A percentile compares a stretch with the other conserved stretches of the same genome.
Evolutionary conservation across 2,113 vertebrate species (phyloP).

Genomic region (Bos javanicus): DNA sequence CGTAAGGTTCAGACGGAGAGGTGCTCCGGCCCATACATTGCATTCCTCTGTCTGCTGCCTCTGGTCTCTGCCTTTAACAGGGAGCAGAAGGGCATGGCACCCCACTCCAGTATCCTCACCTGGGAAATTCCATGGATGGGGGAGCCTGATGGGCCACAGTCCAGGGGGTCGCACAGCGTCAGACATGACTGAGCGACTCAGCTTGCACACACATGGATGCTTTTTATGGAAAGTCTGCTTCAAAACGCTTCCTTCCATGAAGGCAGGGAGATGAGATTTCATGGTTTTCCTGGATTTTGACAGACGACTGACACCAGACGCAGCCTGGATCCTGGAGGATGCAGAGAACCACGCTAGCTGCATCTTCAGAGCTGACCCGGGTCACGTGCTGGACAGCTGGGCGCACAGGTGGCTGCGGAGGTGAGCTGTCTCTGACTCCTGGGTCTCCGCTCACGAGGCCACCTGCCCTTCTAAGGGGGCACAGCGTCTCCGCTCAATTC

Average conservation of each 20-base stretch:
- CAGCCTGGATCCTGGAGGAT: neutral
- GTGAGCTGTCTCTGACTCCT: neutral
- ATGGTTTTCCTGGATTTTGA: neutral
- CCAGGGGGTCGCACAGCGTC: neutral
- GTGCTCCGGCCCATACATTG: fast-evolving
- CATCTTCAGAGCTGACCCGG: fast-evolving
- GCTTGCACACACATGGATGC: fast-evolving
- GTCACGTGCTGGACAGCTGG: fast-evolving
- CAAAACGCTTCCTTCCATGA: fast-evolving
- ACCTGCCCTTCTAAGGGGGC: no score
- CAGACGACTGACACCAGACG: neutral
- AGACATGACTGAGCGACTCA: neutral
- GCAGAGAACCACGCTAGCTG: fast-evolving
- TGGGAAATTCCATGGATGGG: neutral
- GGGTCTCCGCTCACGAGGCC: fast-evolving
- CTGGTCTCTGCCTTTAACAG: fast-evolving
- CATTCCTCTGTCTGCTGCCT: fast-evolving
- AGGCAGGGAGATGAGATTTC: fast-evolving
- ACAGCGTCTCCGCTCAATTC: fast-evolving
- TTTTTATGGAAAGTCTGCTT: neutral
- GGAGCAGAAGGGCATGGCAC: neutral
- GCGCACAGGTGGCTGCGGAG: neutral
- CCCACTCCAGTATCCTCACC: neutral
- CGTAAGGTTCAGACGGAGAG: fast-evolving
- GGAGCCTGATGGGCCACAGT: neutral